phyloP scores from a whole-genome alignment of 2,888 invertebrate genomes.

The Schizotus pectinicornis region DNA sequence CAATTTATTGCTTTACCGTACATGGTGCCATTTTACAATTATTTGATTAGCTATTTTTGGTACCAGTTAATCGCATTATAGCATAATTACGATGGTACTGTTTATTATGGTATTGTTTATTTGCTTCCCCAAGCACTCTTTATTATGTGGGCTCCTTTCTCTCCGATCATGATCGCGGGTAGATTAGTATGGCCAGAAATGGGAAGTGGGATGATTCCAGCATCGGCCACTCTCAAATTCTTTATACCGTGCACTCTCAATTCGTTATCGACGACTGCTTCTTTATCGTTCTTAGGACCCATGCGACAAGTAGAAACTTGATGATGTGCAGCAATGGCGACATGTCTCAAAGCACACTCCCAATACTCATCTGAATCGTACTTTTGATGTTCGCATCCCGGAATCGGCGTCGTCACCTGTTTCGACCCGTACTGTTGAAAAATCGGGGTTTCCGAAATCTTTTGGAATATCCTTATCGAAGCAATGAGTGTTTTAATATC shows the following conservation, averaged over 20 bases:
- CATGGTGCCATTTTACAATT: too few relatives aligned
- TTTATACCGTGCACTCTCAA: slow-evolving; percentile 67
- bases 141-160: slow-evolving; percentile 61
- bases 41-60: too few relatives aligned
- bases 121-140: slow-evolving; percentile 35
- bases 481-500: slow-evolving; percentile 61
- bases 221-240: slow-evolving; percentile 71
- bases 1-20: too few relatives aligned
- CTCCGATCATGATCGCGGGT: slow-evolving; percentile 73
- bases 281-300: slow-evolving; percentile 65
- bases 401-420: slow-evolving; percentile 57
- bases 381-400: slow-evolving; percentile 62
- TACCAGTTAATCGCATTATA: too few relatives aligned
- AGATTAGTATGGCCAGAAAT: slow-evolving; percentile 72
- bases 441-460: slow-evolving; percentile 58
- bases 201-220: slow-evolving; percentile 71
- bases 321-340: slow-evolving; percentile 61
- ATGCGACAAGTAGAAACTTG: slow-evolving; percentile 74
- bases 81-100: too few relatives aligned
- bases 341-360: slow-evolving; percentile 67
- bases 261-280: slow-evolving; percentile 56
- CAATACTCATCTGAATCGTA: slow-evolving; percentile 70
- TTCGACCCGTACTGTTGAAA: slow-evolving; percentile 66
- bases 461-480: slow-evolving; percentile 60
- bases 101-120: too few relatives aligned